Evolutionary conservation across 2,888 invertebrate genomes (phyloP), one percentile per base, ranked within the genome.

Genomic region (Heteropelma amictum): DNA sequence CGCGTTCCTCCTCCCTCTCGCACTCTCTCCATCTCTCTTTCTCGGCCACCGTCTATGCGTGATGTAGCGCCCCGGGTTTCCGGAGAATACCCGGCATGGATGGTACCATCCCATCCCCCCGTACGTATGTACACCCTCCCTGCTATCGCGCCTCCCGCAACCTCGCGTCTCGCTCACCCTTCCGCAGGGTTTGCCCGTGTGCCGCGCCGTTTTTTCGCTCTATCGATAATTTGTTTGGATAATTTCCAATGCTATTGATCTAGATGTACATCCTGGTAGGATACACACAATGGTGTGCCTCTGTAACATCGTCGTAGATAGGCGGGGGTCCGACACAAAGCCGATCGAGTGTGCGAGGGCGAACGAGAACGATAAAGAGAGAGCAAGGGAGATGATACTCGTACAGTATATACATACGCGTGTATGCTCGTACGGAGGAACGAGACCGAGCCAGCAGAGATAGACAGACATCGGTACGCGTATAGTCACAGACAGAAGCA

Each of bases 221-320:
- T 86, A 86, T 88, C 88, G 88, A 89, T 89, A 89, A 89, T 89
- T 89, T 89, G 88, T 89, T 89, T 88, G 88, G 89, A 88, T 89
- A 89, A 88, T 89, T 89, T 88, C 88, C 88, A 88, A 87, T 88
- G 87, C 87, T 88, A 89, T 89, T 87, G 88, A 89, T 89, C 88
- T 88, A 86, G 87, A 87, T 86, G 87, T 86, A 87, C 87, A 88
- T 87, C 86, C 86, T 87, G 84, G 82, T 85, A 86, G 85, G 83
- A 85, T 84, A 82, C 81, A 83, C 83, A 85, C 87, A 87, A 87
- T 84, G 68, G 68, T 51, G 84, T 84, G 56, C 67, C 63, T 58
- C 68, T 40, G 51, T 64, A 68, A 84, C 78, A 72, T 77, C 81
- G 82, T 82, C 81, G 81, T 77, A 33, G 65, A 53, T 35, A 53